Percentiles rank a stretch among this genome's conserved stretches.
These are phyloP conservation scores for Tetragonula clypearis DNA, from an alignment of 1,140 invertebrate genomes.

Conservation along the genomic window DNA sequence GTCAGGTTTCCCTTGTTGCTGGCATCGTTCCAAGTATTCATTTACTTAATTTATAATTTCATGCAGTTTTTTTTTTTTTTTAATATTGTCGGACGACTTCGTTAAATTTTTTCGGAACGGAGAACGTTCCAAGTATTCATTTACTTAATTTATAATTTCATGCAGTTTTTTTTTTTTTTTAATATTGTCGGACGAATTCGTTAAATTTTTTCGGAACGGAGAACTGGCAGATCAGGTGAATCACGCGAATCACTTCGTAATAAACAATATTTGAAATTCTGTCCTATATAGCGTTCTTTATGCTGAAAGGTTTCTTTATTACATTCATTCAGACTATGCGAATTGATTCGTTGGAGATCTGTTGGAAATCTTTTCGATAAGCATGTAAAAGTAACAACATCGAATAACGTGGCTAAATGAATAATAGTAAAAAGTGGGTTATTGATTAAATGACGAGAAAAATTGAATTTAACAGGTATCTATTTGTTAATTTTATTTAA, in stretches of 20 bases:
- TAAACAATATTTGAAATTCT: no score
- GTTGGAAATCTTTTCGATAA: neutral
- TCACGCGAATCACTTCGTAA: no score
- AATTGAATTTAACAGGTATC: neutral
- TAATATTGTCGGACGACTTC: neutral
- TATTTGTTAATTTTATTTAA: neutral
- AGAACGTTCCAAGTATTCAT: no score
- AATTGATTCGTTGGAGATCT: neutral
- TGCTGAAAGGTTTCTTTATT: no score
- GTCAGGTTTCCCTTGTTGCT: slow-evolving; percentile 55
- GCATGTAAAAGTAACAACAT: no score
- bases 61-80: neutral
- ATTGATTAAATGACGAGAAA: neutral
- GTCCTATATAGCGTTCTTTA: no score
- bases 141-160: no score
- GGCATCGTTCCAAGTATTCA: slow-evolving; percentile 55
- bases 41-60: slow-evolving; percentile 36
- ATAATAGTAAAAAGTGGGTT: neutral
- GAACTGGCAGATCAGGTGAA: neutral
- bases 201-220: neutral
- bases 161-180: neutral
- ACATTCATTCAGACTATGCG: neutral
- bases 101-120: neutral
- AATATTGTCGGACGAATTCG: neutral
- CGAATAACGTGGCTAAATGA: neutral